Evolutionary conservation across 1,140 invertebrate species (phyloP).

Genomic region (Steinernema khuongi): DNA sequence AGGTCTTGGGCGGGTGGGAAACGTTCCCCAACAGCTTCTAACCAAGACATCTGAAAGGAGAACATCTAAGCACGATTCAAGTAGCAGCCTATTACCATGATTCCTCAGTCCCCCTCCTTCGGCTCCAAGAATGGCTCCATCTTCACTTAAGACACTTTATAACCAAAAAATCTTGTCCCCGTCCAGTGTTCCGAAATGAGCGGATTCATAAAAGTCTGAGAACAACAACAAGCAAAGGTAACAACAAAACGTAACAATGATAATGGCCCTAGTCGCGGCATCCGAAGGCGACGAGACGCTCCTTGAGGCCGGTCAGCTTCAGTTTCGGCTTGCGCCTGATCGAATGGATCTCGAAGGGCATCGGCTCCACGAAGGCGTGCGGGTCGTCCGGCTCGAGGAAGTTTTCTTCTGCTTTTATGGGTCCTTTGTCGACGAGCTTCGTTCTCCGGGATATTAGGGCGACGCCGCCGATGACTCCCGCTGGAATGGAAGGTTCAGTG

Average conservation of each 20-base stretch:
- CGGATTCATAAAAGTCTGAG: too few species aligned
- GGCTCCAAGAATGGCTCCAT: too few species aligned
- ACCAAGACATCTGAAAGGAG: too few species aligned
- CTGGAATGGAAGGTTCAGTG: background rate
- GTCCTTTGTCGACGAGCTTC: background rate
- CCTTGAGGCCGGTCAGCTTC: background rate
- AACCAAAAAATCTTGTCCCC: too few species aligned
- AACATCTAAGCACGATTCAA: too few species aligned
- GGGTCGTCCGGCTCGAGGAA: background rate
- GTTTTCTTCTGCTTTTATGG: background rate
- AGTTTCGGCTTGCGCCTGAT: background rate
- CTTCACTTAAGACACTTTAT: too few species aligned
- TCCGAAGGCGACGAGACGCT: background rate
- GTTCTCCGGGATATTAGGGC: background rate
- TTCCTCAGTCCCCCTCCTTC: too few species aligned
- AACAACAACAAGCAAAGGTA: background rate
- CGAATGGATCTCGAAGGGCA: background rate
- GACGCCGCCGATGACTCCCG: background rate
- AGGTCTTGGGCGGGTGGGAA: too few species aligned
- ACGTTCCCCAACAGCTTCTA: too few species aligned
- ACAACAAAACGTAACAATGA: background rate
- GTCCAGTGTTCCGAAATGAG: too few species aligned
- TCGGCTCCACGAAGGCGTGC: background rate
- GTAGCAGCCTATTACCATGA: too few species aligned
- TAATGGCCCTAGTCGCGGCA: background rate